Percentiles rank a stretch among this genome's conserved stretches.
Conservation (phyloP, 2,113 vertebrate genomes). For the Lophura nycthemera region DNA sequence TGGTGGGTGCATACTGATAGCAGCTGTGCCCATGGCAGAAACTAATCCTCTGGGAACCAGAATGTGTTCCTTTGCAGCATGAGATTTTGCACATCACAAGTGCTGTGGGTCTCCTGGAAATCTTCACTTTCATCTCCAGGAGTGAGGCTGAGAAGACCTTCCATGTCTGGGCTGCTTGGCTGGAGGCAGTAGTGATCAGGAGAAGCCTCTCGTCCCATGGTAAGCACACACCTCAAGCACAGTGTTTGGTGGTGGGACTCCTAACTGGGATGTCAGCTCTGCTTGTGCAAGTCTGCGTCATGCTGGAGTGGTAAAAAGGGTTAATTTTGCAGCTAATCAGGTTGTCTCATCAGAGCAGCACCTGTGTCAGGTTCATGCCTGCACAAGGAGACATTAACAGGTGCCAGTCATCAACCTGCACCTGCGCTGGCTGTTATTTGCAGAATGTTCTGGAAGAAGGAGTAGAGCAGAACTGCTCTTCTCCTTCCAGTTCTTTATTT, state of each 20-base stretch:
- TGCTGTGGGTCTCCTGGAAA: neutral
- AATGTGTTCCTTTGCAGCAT: neutral
- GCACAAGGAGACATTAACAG: neutral
- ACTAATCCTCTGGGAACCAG: neutral
- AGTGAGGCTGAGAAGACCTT: neutral
- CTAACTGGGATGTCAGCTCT: neutral
- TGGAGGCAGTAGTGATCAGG: neutral
- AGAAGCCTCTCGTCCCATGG: neutral
- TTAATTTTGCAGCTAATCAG: neutral
- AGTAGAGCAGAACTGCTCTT: rapidly evolving
- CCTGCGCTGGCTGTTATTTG: neutral
- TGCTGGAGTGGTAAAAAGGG: neutral
- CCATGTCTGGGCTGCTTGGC: neutral
- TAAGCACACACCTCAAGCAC: rapidly evolving
- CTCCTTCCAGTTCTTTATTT: neutral
- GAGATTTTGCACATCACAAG: rapidly evolving
- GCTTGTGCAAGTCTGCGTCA: rapidly evolving
- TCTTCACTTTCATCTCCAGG: neutral
- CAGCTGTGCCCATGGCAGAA: rapidly evolving
- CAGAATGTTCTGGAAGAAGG: neutral
- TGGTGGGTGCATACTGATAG: rapidly evolving
- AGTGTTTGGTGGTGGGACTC: rapidly evolving
- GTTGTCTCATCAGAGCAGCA: neutral
- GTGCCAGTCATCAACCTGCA: neutral
- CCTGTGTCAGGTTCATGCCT: neutral